These are phyloP conservation scores for Caradrina kadenii DNA, from an alignment of 2,888 invertebrate genomes.

Conservation along the genomic window DNA sequence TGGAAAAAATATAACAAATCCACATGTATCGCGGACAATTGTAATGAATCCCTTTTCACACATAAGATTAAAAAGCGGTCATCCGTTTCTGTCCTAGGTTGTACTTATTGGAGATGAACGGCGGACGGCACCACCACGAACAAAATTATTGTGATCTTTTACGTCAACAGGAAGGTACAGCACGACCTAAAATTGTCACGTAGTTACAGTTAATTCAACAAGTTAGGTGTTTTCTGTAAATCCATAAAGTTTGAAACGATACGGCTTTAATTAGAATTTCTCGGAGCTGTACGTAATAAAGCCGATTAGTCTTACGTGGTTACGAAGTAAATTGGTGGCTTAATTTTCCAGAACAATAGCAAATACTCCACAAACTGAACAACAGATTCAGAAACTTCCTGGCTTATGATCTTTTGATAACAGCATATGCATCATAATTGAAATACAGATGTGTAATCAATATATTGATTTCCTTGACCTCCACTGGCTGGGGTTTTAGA, in stretches of 20 bases:
- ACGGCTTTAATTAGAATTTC: slow-evolving; percentile 57
- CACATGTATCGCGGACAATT: no score
- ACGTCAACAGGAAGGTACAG: slow-evolving; percentile 28
- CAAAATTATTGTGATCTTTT: neutral
- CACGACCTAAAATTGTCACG: slow-evolving; percentile 26
- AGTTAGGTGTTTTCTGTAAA: slow-evolving; percentile 52
- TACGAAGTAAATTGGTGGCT: slow-evolving; percentile 42
- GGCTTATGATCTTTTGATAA: slow-evolving; percentile 11
- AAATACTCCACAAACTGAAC: slow-evolving; percentile 20
- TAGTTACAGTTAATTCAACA: slow-evolving; percentile 27
- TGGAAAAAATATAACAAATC: neutral
- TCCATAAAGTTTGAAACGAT: slow-evolving; percentile 51
- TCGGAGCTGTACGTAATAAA: slow-evolving; percentile 50
- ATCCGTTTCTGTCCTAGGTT: no score
- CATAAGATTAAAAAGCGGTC: no score
- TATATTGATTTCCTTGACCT: slow-evolving; percentile 52
- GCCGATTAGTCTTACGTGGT: slow-evolving; percentile 52
- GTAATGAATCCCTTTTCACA: no score
- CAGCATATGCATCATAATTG: slow-evolving; percentile 23
- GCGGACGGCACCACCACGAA: neutral
- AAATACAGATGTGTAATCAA: slow-evolving; percentile 36
- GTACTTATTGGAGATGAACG: neutral
- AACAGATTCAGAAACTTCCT: slow-evolving; percentile 12
- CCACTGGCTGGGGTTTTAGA: slow-evolving; percentile 32
- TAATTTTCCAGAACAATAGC: slow-evolving; percentile 44